These are phyloP conservation scores for Syngnathoides biaculeatus DNA, from an alignment of 2,113 vertebrate species.

Conservation along the genomic window DNA sequence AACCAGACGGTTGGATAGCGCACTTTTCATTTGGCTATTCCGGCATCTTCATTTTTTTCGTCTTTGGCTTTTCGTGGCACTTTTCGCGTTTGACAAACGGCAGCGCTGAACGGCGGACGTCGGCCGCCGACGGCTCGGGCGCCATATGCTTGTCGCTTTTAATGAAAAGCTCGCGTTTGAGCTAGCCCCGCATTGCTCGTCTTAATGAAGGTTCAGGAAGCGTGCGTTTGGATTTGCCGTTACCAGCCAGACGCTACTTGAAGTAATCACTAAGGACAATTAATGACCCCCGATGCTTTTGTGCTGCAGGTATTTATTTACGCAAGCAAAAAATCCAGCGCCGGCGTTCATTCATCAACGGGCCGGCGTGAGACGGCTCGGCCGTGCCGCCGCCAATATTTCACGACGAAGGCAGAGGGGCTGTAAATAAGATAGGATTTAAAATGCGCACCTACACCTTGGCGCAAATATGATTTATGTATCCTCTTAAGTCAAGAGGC, in stretches of 20 bases:
- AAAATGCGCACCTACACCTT: conserved; percentile 50
- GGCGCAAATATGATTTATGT: conserved; percentile 53
- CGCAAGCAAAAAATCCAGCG: conserved; percentile 10
- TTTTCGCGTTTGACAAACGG: not conserved
- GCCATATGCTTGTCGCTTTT: not conserved
- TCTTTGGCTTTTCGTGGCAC: not conserved
- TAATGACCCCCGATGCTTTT: conserved; percentile 11
- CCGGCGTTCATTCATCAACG: conserved; percentile 46
- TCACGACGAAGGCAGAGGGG: conserved; percentile 24
- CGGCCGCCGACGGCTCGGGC: not conserved
- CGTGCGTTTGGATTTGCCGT: conserved; percentile 2
- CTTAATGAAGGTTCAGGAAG: conserved; percentile 1
- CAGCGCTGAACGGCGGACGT: not conserved
- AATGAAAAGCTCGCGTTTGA: not conserved
- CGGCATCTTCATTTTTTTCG: not conserved
- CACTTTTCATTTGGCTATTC: not conserved
- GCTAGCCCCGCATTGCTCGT: not conserved
- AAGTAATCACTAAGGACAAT: conserved; percentile 5
- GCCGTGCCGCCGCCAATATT: not conserved
- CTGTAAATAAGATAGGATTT: conserved; percentile 48
- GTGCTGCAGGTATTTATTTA: conserved; percentile 52
- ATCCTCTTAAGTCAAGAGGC: conserved; percentile 55
- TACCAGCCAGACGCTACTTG: conserved; percentile 40
- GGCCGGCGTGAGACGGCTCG: conserved; percentile 10
- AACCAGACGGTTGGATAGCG: not conserved